phyloP scores from a whole-genome alignment of 2,797 vertebrate species.

The Nannoperca obscura region DNA sequence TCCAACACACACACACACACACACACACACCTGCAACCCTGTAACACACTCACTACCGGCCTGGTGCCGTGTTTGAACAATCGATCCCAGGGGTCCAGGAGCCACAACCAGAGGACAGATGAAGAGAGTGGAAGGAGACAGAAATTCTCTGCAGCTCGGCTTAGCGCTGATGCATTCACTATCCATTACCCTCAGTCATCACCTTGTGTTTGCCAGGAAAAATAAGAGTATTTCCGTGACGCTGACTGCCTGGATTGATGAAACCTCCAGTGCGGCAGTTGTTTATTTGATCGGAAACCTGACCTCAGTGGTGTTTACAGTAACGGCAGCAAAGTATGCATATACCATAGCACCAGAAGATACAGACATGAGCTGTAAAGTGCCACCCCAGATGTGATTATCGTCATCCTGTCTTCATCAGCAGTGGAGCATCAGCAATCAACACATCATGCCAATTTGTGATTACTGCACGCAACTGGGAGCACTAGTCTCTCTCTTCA shows the following conservation, averaged over 20 bases:
- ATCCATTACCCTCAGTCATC: slow-evolving; percentile 63
- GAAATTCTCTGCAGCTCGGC: slow-evolving; percentile 62
- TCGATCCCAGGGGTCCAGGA: slow-evolving; percentile 50
- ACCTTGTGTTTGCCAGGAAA: slow-evolving; percentile 47
- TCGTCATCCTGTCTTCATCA: slow-evolving; percentile 67
- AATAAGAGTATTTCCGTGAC: slow-evolving; percentile 19
- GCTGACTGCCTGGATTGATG: background rate
- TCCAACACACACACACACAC: background rate
- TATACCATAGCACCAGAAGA: slow-evolving; percentile 9
- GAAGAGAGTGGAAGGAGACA: slow-evolving; percentile 55
- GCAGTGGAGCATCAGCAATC: slow-evolving; percentile 67
- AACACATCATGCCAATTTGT: slow-evolving; percentile 66
- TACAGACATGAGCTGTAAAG: slow-evolving; percentile 36
- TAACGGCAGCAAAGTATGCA: slow-evolving; percentile 2
- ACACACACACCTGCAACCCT: background rate
- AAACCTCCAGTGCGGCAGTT: slow-evolving; percentile 16
- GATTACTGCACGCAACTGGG: slow-evolving; percentile 67
- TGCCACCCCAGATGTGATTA: slow-evolving; percentile 45
- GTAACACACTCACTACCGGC: slow-evolving; percentile 11
- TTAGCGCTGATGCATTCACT: slow-evolving; percentile 56
- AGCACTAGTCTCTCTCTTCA: slow-evolving; percentile 57
- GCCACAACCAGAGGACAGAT: slow-evolving; percentile 24
- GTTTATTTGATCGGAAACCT: slow-evolving; percentile 35
- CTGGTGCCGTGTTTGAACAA: slow-evolving; percentile 60
- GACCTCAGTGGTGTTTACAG: slow-evolving; percentile 29